Conservation (phyloP, 2,797 vertebrate genomes). For the Poliocrania exsul region DNA sequence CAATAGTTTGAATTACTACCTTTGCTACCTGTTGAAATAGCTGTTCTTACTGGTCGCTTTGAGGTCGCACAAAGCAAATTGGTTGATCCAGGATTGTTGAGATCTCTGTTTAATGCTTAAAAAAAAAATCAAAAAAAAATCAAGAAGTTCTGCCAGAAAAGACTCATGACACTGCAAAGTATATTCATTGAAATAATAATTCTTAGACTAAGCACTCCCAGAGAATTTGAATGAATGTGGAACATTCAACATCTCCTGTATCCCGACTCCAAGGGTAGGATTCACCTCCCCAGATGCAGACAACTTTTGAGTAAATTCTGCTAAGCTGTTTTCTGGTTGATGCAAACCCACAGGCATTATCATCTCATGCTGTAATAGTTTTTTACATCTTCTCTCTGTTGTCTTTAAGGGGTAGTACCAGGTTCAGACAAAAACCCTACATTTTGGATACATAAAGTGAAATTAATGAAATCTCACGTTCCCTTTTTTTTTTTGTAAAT, state of each 20-base stretch:
- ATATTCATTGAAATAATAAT: background rate
- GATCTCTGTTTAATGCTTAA: background rate
- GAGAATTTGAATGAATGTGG: background rate
- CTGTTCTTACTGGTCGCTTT: background rate
- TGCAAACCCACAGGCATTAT: background rate
- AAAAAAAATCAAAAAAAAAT: no score
- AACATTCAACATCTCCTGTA: background rate
- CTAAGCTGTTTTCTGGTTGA: background rate
- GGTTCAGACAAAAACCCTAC: background rate
- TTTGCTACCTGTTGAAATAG: background rate
- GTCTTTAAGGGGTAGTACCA: background rate
- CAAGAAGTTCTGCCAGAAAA: background rate
- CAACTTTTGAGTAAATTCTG: background rate
- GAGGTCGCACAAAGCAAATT: fast-evolving
- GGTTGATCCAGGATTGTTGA: background rate
- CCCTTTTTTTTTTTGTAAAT: background rate
- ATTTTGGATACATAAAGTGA: background rate
- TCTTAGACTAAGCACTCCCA: background rate
- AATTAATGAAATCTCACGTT: background rate
- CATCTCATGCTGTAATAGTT: background rate
- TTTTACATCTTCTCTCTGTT: background rate
- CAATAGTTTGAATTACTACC: background rate
- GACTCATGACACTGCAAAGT: background rate
- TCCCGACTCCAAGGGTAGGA: background rate
- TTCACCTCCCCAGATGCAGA: background rate